phyloP scores from a whole-genome alignment of 2,888 invertebrate genomes.

The Mesochorus sp. region DNA sequence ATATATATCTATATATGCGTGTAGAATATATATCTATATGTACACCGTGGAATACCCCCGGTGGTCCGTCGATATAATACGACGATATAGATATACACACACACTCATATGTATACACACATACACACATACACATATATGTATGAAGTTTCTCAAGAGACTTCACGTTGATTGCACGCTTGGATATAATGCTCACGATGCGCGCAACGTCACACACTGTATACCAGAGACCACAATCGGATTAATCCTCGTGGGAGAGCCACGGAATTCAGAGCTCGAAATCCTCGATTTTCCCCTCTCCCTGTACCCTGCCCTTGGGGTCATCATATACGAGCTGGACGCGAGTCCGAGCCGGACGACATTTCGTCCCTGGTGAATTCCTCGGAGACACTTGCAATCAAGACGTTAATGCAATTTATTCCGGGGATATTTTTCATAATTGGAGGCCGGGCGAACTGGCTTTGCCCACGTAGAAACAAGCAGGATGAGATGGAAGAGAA shows the following conservation, averaged over 20 bases:
- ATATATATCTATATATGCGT: too few species aligned
- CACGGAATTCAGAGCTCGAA: conserved; percentile 7
- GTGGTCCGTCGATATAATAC: not conserved
- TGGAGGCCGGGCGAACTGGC: not conserved
- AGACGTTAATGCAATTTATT: conserved; percentile 7
- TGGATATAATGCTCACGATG: conserved; percentile 69
- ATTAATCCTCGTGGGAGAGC: conserved; percentile 72
- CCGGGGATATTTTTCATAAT: conserved; percentile 12
- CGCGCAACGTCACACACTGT: conserved; percentile 50
- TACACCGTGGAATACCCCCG: not conserved
- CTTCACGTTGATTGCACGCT: conserved; percentile 68
- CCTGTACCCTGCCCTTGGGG: not conserved
- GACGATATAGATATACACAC: too few species aligned
- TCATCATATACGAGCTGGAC: not conserved
- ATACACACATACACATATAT: not conserved
- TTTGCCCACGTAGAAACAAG: conserved; percentile 23
- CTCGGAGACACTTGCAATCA: conserved; percentile 4
- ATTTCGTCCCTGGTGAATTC: not conserved
- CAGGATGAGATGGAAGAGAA: conserved; percentile 55
- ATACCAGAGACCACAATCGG: conserved; percentile 66
- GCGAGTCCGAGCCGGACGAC: not conserved
- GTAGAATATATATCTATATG: not conserved
- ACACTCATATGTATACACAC: too few species aligned
- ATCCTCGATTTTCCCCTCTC: not conserved
- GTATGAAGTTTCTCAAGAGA: conserved; percentile 40